Evolutionary conservation across 1,140 invertebrate species (phyloP).

Genomic region (Achroia grisella): DNA sequence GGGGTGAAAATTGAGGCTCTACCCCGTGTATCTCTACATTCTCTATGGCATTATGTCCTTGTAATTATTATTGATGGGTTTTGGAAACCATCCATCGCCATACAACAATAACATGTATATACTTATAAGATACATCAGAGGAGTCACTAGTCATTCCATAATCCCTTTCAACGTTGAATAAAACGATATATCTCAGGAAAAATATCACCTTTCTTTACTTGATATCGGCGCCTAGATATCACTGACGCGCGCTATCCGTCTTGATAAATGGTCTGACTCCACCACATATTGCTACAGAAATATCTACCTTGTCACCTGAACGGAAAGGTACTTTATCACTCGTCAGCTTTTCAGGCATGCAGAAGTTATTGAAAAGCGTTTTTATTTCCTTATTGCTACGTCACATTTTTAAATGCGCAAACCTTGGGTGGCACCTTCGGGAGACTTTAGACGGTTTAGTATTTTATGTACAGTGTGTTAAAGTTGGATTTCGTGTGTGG

Average conservation of each 20-base stretch:
- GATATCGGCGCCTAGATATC: constrained; percentile 6
- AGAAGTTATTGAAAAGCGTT: background rate
- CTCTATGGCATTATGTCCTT: too few species aligned
- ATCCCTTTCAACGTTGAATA: constrained; percentile 5
- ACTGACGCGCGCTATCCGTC: constrained; percentile 6
- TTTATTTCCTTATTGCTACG: background rate
- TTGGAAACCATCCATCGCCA: too few species aligned
- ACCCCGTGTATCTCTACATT: too few species aligned
- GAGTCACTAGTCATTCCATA: too few species aligned
- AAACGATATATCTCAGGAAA: constrained; percentile 7
- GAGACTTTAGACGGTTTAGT: too few species aligned
- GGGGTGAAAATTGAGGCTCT: too few species aligned
- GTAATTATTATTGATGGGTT: too few species aligned
- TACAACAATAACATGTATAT: too few species aligned
- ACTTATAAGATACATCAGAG: too few species aligned
- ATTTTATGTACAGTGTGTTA: too few species aligned
- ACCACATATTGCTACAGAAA: background rate
- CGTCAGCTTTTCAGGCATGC: background rate
- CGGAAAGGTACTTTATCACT: background rate
- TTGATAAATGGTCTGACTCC: constrained; percentile 6
- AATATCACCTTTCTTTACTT: constrained; percentile 9
- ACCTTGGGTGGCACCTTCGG: too few species aligned
- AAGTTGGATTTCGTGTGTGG: background rate
- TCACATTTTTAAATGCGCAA: background rate
- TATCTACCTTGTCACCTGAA: background rate